Percentiles rank a stretch among this genome's conserved stretches.
These are phyloP conservation scores for Kradibia gibbosae DNA, from an alignment of 1,140 invertebrate species.

Conservation along the genomic window DNA sequence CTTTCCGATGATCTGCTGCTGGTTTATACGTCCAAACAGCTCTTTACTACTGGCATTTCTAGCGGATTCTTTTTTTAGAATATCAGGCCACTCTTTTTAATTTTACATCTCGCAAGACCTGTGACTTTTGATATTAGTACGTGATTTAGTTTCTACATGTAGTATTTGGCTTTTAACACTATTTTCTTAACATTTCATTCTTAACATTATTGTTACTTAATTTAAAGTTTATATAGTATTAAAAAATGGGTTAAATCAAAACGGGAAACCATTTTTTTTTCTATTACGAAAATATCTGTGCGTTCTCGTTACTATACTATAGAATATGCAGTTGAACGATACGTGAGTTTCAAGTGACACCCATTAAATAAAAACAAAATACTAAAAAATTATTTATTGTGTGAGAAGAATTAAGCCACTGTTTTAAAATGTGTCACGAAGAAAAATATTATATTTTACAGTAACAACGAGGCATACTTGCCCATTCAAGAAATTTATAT, in stretches of 20 bases:
- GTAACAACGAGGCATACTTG: neutral
- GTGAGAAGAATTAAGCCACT: neutral
- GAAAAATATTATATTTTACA: constrained; percentile 6
- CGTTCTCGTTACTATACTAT: too few relatives aligned
- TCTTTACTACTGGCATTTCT: constrained; percentile 29
- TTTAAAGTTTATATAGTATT: too few relatives aligned
- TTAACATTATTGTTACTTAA: too few relatives aligned
- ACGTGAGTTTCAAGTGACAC: neutral
- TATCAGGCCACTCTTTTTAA: neutral
- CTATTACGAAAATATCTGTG: too few relatives aligned
- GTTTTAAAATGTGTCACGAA: neutral
- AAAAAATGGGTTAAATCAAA: too few relatives aligned
- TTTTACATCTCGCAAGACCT: neutral
- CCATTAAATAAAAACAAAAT: neutral
- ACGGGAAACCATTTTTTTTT: too few relatives aligned
- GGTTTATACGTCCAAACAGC: constrained; percentile 27
- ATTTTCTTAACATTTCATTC: too few relatives aligned
- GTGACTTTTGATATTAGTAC: neutral
- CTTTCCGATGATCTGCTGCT: constrained; percentile 37
- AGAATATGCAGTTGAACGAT: too few relatives aligned
- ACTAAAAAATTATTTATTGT: neutral
- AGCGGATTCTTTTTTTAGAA: constrained; percentile 35
- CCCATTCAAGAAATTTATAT: constrained; percentile 4
- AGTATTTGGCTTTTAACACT: neutral
- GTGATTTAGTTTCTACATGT: neutral